Base-by-base conservation (phyloP, 2,888 invertebrate species). In the Aproaerema taeniolella region DNA sequence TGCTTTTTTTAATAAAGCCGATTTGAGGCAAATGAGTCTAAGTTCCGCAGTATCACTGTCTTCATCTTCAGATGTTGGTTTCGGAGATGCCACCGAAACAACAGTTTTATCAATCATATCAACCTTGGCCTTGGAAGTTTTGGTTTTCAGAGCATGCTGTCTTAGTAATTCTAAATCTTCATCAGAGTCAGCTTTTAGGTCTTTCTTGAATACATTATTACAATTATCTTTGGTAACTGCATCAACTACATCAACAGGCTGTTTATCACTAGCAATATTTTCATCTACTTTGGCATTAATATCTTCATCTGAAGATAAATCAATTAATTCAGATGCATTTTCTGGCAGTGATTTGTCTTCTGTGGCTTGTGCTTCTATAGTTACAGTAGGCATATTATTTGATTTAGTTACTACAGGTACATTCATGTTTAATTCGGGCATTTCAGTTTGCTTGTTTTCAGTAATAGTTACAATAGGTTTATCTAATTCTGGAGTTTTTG, bases 1-100 rank as follows among this genome's bases (percentile, higher is more conserved):
- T 42, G 89, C 90, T 66, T 91, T 91, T 52, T 91, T 91, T 29
- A 91, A 55, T 30, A 91, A 73, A 4, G 92, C 90, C n/a, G 92
- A 91, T 52, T 88, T 89, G n/a, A 92, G 69, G 38, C 92, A 92
- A 47, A 90, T 91, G 50, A 91, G 68, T 49, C 92, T 77, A 33
- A 92, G 67, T 51, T 91, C 87, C 37, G 88, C 72, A 45, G 91
- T 89, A 55, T 92, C 91, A 59, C 87, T 88, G 47, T 91, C 90
- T 53, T 87, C 88, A 45, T 88, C 88, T 44, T 88, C 87, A 32
- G 79, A 78, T 15, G 57, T 25, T 36, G 42, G 38, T n/a, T n/a
- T n/a, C n/a, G n/a, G n/a, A n/a, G n/a, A n/a, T n/a, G n/a, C n/a
- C n/a, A n/a, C n/a, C n/a, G n/a, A n/a, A n/a, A n/a, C n/a, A n/a